Base-by-base conservation (phyloP, 2,888 invertebrate species). In the Pristionchus japonicus region DNA sequence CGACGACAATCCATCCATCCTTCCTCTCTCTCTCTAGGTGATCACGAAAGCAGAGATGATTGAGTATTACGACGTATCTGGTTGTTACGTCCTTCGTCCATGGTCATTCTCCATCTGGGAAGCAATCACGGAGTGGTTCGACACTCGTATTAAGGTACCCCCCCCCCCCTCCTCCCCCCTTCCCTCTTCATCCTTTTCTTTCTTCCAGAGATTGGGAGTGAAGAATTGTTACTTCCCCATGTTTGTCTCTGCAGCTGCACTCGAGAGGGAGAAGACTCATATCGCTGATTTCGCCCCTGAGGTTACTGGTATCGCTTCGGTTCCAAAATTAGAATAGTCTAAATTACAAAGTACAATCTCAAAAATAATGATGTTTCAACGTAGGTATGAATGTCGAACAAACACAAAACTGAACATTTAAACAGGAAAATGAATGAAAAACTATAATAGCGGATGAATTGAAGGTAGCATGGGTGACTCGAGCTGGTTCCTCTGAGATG, bases 271-370 rank as follows among this genome's bases (percentile, higher is more conserved):
- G 95, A 98, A 99, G 95, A 96, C 96, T 1, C 99, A 99, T 95
- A 98, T 99, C 92, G 97, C 97, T 61, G 99, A 99, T 95, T 99
- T 99, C 95, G 97, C 99, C 0, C 99, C 99, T 0, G 99, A 99
- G 96, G 98, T 98, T n/a, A n/a, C n/a, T n/a, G n/a, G n/a, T n/a
- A n/a, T n/a, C n/a, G n/a, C n/a, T n/a, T n/a, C n/a, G n/a, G n/a
- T n/a, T n/a, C n/a, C n/a, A n/a, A n/a, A n/a, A n/a, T n/a, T n/a
- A n/a, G n/a, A n/a, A n/a, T n/a, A n/a, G n/a, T n/a, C n/a, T n/a
- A n/a, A n/a, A n/a, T n/a, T n/a, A n/a, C n/a, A n/a, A n/a, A n/a
- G n/a, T n/a, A n/a, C n/a, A n/a, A n/a, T n/a, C n/a, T n/a, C n/a
- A n/a, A n/a, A n/a, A n/a, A n/a, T n/a, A n/a, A n/a, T n/a, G n/a